Conservation (phyloP, 2,888 invertebrate species). For the Abrostola tripartita region DNA sequence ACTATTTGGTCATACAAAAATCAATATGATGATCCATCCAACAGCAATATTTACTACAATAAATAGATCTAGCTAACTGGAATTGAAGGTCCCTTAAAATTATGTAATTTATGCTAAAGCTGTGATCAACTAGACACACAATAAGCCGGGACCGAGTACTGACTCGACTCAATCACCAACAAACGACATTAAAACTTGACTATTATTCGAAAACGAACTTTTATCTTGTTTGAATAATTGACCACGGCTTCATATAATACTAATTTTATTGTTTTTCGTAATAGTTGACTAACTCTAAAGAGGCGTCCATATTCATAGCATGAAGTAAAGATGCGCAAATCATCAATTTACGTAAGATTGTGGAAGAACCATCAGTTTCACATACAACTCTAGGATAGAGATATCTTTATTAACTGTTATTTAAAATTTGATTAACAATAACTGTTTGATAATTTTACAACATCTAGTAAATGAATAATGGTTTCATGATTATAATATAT, state of each 20-base stretch:
- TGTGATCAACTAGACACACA: constrained; percentile 82
- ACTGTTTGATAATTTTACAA: constrained; percentile 73
- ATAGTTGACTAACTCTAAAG: constrained; percentile 86
- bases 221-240: constrained; percentile 74
- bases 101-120: constrained; percentile 84
- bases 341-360: constrained; percentile 83
- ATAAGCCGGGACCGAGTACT: constrained; percentile 23
- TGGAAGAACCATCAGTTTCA: constrained; percentile 76
- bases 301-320: constrained; percentile 86
- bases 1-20: constrained; percentile 86
- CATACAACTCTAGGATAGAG: constrained; percentile 78
- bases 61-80: constrained; percentile 88
- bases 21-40: constrained; percentile 79
- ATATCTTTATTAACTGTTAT: constrained; percentile 76
- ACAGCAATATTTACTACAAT: constrained; percentile 84
- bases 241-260: constrained; percentile 84
- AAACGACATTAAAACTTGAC: constrained; percentile 49
- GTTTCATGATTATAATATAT: constrained; percentile 47
- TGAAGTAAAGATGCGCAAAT: constrained; percentile 85
- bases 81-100: constrained; percentile 89
- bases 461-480: constrained; percentile 73
- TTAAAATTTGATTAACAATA: constrained; percentile 72
- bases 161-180: constrained; percentile 45
- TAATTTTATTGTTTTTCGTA: constrained; percentile 85
- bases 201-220: constrained; percentile 55